Percentiles rank a stretch among this genome's conserved stretches.
These are phyloP conservation scores for Drosophila subpulchrella DNA, from an alignment of 1,140 invertebrate species.

Conservation along the genomic window DNA sequence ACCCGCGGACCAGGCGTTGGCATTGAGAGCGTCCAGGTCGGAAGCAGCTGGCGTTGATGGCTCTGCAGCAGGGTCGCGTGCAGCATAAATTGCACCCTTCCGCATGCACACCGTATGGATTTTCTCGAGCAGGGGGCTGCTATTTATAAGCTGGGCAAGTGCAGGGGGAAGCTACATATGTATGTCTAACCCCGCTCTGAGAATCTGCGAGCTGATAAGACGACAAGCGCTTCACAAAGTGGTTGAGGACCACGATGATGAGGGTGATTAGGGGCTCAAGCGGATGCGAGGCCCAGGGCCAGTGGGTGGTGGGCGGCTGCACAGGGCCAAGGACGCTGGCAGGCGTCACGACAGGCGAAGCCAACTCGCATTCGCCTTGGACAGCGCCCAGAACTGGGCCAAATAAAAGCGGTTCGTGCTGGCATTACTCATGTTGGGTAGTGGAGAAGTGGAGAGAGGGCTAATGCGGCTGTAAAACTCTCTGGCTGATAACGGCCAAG, in stretches of 20 bases:
- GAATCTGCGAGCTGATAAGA: conserved; percentile 46
- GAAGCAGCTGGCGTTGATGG: conserved; percentile 13
- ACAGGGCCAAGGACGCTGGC: conserved; percentile 50
- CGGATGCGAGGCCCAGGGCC: conserved; percentile 22
- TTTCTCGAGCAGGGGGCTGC: conserved; percentile 39
- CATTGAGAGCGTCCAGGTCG: conserved; percentile 6
- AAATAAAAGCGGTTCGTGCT: conserved; percentile 20
- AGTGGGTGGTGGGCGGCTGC: conserved; percentile 10
- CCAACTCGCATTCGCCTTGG: conserved; percentile 23
- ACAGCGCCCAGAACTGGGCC: conserved; percentile 31
- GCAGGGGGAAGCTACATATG: neutral
- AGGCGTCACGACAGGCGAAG: conserved; percentile 35
- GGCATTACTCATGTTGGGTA: conserved; percentile 37
- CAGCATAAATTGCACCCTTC: conserved; percentile 35
- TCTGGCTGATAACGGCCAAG: conserved; percentile 41
- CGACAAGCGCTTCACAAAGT: conserved; percentile 27
- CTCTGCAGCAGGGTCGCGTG: conserved; percentile 39
- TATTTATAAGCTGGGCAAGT: conserved; percentile 36
- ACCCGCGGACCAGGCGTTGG: neutral
- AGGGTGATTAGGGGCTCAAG: conserved; percentile 30
- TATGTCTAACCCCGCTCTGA: neutral
- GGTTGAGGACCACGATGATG: conserved; percentile 38
- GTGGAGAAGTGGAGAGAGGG: neutral
- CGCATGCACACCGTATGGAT: conserved; percentile 42
- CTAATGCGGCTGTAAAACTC: conserved; percentile 16